Percentiles rank a stretch among this genome's conserved stretches.
Conservation (phyloP, 2,113 vertebrate genomes). For the Climacteris rufus region DNA sequence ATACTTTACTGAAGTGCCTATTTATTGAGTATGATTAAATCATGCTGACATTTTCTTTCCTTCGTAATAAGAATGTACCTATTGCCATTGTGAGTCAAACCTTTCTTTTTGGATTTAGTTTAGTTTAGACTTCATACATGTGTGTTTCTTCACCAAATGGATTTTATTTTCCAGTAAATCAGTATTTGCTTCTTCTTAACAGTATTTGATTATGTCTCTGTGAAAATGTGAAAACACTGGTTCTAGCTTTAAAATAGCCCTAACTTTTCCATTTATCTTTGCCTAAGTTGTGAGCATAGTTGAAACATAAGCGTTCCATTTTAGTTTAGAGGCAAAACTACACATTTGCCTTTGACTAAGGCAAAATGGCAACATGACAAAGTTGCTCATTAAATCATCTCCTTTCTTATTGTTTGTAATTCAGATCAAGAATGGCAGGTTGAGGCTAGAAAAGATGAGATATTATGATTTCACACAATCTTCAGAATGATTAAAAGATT, state of each 20-base stretch:
- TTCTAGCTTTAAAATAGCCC: background rate
- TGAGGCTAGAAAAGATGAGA: conserved; percentile 59
- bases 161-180: conserved; percentile 9
- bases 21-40: conserved; percentile 55
- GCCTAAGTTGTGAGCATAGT: background rate
- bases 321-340: conserved; percentile 42
- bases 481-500: conserved; percentile 56
- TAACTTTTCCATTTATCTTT: background rate
- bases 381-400: conserved; percentile 57
- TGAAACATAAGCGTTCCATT: conserved; percentile 32
- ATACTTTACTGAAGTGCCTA: conserved; percentile 67
- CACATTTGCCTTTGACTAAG: conserved; percentile 43
- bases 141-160: background rate
- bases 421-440: conserved; percentile 62
- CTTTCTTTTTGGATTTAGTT: background rate
- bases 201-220: background rate
- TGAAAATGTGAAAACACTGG: background rate
- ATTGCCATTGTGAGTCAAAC: conserved; percentile 3
- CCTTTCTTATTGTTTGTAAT: conserved; percentile 58
- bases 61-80: conserved; percentile 7
- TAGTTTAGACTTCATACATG: background rate
- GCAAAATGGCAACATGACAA: conserved; percentile 54
- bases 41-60: background rate
- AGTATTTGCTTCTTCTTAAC: background rate
- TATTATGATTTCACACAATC: conserved; percentile 50